Evolutionary conservation across 2,113 vertebrate genomes (phyloP).

Genomic region (Phylloscopus trochiloides): DNA sequence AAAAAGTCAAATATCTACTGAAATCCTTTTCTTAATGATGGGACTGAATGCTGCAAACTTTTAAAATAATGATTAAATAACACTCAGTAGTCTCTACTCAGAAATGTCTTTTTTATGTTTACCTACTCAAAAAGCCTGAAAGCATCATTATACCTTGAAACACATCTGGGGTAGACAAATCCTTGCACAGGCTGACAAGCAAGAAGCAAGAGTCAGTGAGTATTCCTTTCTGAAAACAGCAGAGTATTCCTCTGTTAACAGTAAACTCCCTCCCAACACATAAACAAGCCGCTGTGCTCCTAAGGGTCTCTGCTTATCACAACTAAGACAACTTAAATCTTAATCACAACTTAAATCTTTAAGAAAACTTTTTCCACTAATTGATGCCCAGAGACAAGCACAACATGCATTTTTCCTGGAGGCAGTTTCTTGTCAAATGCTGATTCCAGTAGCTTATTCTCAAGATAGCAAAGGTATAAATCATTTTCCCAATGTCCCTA

Average conservation of each 20-base stretch:
- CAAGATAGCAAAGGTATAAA: background rate
- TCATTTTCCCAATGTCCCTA: background rate
- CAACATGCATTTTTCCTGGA: background rate
- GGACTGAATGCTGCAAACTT: background rate
- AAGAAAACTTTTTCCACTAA: background rate
- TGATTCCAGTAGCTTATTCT: constrained; percentile 2
- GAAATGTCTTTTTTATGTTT: background rate
- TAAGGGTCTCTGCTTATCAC: background rate
- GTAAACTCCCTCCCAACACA: background rate
- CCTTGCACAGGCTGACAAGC: background rate
- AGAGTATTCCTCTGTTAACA: background rate
- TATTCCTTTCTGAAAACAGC: background rate
- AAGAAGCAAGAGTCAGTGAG: background rate
- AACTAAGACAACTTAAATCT: background rate
- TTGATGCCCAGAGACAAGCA: background rate
- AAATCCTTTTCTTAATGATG: background rate
- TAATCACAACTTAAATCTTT: background rate
- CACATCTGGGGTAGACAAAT: background rate
- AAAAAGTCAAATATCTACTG: background rate
- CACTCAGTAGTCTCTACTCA: background rate
- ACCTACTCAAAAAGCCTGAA: background rate
- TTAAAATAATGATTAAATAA: background rate
- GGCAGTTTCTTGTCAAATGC: background rate
- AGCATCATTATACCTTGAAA: background rate
- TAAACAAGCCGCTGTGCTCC: background rate